Conservation (phyloP, 2,113 vertebrate genomes). For the Tetrao urogallus region DNA sequence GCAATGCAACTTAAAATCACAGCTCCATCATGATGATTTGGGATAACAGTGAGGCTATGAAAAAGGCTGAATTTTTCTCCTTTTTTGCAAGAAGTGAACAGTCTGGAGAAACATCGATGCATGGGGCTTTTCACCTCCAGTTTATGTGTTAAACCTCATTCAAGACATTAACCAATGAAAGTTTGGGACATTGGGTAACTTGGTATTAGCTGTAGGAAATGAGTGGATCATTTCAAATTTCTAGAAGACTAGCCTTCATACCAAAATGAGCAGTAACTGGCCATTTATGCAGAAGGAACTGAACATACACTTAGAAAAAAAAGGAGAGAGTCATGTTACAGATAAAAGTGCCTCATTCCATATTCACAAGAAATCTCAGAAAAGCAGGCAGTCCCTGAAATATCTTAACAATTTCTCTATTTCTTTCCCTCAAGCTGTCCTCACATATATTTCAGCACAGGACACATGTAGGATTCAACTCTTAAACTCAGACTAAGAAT, state of each 20-base stretch:
- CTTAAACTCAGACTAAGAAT: not conserved
- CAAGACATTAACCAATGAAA: not conserved
- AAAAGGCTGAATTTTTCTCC: not conserved
- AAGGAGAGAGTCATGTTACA: not conserved
- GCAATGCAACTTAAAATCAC: not conserved
- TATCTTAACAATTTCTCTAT: not conserved
- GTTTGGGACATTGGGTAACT: not conserved
- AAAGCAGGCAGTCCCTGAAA: not conserved
- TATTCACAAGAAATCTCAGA: not conserved
- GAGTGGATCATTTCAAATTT: not conserved
- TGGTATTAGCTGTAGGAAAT: not conserved
- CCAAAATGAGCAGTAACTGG: not conserved
- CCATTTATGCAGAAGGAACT: not conserved
- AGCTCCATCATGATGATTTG: not conserved
- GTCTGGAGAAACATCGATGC: not conserved
- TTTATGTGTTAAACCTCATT: not conserved
- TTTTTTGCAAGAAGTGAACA: not conserved
- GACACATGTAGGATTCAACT: not conserved
- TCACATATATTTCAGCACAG: not conserved
- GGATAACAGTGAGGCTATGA: not conserved
- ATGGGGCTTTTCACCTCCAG: not conserved
- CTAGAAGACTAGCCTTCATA: not conserved
- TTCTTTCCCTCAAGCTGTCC: not conserved
- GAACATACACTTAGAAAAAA: not conserved
- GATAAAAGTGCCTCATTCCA: not conserved